Conservation (phyloP, 2,113 vertebrate genomes). For the Megaleporinus macrocephalus region DNA sequence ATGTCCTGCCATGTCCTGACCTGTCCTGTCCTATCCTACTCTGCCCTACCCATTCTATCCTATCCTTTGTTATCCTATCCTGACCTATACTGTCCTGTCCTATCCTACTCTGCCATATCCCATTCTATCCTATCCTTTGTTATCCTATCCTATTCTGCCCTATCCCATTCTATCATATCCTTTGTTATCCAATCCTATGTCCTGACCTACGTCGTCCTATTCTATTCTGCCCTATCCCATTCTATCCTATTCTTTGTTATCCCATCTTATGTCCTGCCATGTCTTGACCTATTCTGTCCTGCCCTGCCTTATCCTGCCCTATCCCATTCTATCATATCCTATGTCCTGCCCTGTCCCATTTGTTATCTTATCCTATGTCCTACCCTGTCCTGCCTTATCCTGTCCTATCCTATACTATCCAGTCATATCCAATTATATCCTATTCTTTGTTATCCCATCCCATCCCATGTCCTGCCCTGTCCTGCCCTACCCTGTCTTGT, state of each 20-base stretch:
- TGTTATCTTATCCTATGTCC: neutral
- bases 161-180: constrained; percentile 39
- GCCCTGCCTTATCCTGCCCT: too few species aligned
- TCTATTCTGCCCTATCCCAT: neutral
- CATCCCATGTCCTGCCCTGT: too few species aligned
- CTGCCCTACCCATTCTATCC: neutral
- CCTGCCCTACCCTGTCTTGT: neutral
- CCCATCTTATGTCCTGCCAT: neutral
- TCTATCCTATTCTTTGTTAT: neutral
- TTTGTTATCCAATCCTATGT: too few species aligned
- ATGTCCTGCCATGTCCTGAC: too few species aligned
- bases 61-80: too few species aligned
- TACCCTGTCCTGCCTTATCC: neutral
- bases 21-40: neutral
- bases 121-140: neutral
- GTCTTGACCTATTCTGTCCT: too few species aligned
- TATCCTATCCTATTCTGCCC: constrained; percentile 24
- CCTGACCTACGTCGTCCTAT: too few species aligned
- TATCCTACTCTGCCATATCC: too few species aligned
- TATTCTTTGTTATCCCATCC: neutral
- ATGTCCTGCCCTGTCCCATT: neutral
- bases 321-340: too few species aligned
- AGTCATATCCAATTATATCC: too few species aligned
- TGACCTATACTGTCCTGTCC: too few species aligned
- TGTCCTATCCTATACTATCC: too few species aligned